Percentiles rank a stretch among this genome's conserved stretches.
phyloP scores from a whole-genome alignment of 2,888 invertebrate species.

The Drosophila ustulata region DNA sequence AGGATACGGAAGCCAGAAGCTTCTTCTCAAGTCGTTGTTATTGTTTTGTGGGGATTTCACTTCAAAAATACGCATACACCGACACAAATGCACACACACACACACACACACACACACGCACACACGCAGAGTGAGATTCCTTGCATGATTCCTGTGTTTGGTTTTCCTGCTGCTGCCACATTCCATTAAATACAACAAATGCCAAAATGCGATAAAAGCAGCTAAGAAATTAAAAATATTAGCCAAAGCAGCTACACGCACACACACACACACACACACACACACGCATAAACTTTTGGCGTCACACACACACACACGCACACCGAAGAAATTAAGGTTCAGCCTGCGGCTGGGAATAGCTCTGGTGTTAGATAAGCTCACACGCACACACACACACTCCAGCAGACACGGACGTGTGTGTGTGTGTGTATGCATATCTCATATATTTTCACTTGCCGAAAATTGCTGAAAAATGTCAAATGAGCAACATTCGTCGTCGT shows the following conservation, averaged over 20 bases:
- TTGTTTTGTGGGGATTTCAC: slow-evolving; percentile 51
- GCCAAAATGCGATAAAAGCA: slow-evolving; percentile 68
- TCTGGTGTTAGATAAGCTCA: slow-evolving; percentile 20
- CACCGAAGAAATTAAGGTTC: slow-evolving; percentile 20
- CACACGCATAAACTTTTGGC: slow-evolving; percentile 1
- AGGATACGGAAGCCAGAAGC: slow-evolving; percentile 43
- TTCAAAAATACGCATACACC: slow-evolving; percentile 33
- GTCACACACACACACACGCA: slow-evolving; percentile 4
- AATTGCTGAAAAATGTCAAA: slow-evolving; percentile 63
- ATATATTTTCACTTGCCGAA: slow-evolving; percentile 21
- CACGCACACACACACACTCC: slow-evolving; percentile 6
- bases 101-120: slow-evolving; percentile 3
- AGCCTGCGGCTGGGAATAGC: slow-evolving; percentile 26
- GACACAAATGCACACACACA: slow-evolving; percentile 1
- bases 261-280: slow-evolving; percentile 13
- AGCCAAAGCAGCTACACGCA: slow-evolving; percentile 28
- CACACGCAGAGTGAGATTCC: slow-evolving; percentile 43
- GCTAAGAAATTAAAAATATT: slow-evolving; percentile 71
- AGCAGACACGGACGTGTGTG: not conserved
- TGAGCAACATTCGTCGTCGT: slow-evolving; percentile 33
- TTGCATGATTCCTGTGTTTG: slow-evolving; percentile 58
- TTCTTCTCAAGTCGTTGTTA: slow-evolving; percentile 41
- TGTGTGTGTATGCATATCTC: slow-evolving; percentile 1
- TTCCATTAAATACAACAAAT: slow-evolving; percentile 70
- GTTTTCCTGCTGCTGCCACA: slow-evolving; percentile 56